These are phyloP conservation scores for Drosophila gunungcola DNA, from an alignment of 1,140 invertebrate genomes.

Conservation along the genomic window DNA sequence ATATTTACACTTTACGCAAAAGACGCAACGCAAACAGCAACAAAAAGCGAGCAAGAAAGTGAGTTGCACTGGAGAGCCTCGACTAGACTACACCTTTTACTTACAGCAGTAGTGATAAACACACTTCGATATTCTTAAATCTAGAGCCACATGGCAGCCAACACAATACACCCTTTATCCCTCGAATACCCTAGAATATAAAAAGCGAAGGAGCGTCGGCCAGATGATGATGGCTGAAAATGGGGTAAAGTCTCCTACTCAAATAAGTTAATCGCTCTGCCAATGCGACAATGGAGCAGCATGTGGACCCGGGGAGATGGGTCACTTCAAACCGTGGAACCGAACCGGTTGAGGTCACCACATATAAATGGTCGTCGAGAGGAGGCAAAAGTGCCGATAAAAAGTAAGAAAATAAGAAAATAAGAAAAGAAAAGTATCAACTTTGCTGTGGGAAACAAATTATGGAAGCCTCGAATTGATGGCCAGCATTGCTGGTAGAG, in stretches of 20 bases:
- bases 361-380: constrained; percentile 29
- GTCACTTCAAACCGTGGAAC: constrained; percentile 14
- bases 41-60: neutral
- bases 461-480: constrained; percentile 32
- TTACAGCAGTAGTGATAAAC: neutral
- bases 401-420: constrained; percentile 16
- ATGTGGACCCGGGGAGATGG: neutral
- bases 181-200: neutral
- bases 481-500: neutral
- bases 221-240: neutral
- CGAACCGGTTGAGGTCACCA: constrained; percentile 23
- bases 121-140: neutral
- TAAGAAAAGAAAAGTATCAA: constrained; percentile 14
- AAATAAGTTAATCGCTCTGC: constrained; percentile 76
- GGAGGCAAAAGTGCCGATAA: constrained; percentile 6
- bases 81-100: neutral
- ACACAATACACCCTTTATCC: neutral
- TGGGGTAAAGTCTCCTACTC: constrained; percentile 31
- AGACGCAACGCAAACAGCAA: constrained; percentile 70
- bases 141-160: too few species aligned
- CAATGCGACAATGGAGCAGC: constrained; percentile 42
- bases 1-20: constrained; percentile 80
- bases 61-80: too few species aligned
- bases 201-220: neutral
- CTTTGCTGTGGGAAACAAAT: constrained; percentile 23